These are phyloP conservation scores for Paratrypauchen microcephalus DNA, from an alignment of 2,797 vertebrate species.

Conservation along the genomic window DNA sequence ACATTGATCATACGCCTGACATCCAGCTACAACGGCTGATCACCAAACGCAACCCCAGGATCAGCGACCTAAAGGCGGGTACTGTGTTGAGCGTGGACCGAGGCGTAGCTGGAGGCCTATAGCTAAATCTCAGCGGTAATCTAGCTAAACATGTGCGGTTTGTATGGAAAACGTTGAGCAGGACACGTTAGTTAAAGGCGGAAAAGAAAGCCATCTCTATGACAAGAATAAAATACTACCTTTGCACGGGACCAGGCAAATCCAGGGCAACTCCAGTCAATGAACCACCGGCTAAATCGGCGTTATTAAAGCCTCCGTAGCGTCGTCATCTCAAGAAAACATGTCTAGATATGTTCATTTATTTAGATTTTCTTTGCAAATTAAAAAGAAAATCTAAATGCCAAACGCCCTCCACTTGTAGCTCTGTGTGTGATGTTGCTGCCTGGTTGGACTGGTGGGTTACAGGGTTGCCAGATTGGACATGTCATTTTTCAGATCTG, in stretches of 20 bases:
- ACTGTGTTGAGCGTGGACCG: constrained; percentile 55
- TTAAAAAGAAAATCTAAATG: too few species aligned
- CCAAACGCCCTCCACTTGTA: constrained; percentile 17
- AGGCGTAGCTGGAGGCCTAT: constrained; percentile 71
- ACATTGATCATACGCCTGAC: neutral
- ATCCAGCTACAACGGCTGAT: constrained; percentile 2
- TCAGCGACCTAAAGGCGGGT: constrained; percentile 6
- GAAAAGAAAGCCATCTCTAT: neutral
- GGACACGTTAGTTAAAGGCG: too few species aligned
- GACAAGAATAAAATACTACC: constrained; percentile 16
- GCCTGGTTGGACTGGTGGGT: neutral
- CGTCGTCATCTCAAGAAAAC: constrained; percentile 19
- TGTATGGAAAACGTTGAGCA: neutral
- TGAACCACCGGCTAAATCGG: neutral
- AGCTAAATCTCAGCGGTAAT: neutral
- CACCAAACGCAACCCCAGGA: neutral
- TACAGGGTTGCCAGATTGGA: neutral
- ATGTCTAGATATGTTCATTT: neutral
- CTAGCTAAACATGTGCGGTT: neutral
- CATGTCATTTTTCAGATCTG: neutral
- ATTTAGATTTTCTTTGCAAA: neutral
- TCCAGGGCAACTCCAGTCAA: constrained; percentile 5
- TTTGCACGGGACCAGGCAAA: constrained; percentile 8
- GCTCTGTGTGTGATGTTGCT: constrained; percentile 8
- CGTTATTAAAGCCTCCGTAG: neutral